These are phyloP conservation scores for Phalloptychus januarius DNA, from an alignment of 2,797 vertebrate genomes.

Conservation along the genomic window DNA sequence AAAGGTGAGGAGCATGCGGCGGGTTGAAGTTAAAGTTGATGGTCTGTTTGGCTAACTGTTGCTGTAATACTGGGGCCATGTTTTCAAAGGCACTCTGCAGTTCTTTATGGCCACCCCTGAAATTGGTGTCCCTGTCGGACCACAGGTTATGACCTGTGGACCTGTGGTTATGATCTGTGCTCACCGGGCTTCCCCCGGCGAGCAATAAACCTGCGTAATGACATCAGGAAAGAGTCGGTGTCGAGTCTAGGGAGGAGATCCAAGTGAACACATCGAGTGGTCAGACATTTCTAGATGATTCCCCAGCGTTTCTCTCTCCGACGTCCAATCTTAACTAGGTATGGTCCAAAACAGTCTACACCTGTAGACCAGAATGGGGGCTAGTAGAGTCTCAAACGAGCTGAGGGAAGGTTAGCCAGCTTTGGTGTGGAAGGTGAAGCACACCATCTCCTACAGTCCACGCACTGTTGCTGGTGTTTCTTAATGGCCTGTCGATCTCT, in stretches of 20 bases:
- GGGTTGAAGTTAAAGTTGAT: too few species aligned
- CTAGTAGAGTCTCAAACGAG: too few species aligned
- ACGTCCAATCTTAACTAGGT: neutral
- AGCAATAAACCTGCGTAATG: neutral
- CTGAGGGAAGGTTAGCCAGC: neutral
- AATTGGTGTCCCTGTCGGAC: neutral
- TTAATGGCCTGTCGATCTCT: neutral
- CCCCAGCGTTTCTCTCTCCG: slow-evolving; percentile 2
- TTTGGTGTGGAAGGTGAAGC: neutral
- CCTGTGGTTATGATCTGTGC: too few species aligned
- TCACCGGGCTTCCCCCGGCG: neutral
- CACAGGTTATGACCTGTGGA: too few species aligned
- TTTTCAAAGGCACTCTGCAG: neutral
- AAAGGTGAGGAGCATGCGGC: neutral
- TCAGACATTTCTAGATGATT: slow-evolving; percentile 5
- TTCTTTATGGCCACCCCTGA: neutral
- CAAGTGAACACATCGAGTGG: neutral
- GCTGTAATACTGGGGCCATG: neutral
- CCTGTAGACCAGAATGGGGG: neutral
- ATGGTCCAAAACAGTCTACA: neutral
- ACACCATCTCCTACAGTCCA: neutral
- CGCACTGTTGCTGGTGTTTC: neutral
- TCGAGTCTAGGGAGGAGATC: slow-evolving; percentile 1
- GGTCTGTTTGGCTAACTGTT: neutral
- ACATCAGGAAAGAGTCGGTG: neutral